phyloP scores from a whole-genome alignment of 2,888 invertebrate genomes.

The Congeria kusceri region DNA sequence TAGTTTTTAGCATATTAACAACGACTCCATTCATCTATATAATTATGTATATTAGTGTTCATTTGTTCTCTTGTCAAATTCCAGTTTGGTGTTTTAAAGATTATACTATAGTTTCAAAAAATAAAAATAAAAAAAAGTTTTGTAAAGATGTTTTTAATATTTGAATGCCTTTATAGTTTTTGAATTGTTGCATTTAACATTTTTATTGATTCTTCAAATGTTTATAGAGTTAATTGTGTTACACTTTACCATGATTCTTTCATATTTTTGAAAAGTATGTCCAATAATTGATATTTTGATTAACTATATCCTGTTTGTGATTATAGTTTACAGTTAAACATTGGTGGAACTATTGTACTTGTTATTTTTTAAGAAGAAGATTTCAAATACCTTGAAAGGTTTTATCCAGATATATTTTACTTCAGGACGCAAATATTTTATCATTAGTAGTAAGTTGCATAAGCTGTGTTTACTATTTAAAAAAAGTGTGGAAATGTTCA shows the following conservation, averaged over 20 bases:
- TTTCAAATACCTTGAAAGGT: constrained; percentile 9
- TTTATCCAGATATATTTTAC: too few relatives aligned
- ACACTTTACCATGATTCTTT: constrained; percentile 73
- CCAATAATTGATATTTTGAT: constrained; percentile 61
- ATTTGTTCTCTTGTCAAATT: constrained; percentile 73
- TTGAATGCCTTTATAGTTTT: constrained; percentile 76
- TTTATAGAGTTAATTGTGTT: constrained; percentile 58
- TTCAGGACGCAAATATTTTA: too few relatives aligned
- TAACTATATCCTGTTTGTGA: constrained; percentile 43
- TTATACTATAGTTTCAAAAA: constrained; percentile 59
- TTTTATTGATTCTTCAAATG: constrained; percentile 73
- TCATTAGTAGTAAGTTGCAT: too few relatives aligned
- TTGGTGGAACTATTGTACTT: constrained; percentile 35
- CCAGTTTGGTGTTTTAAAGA: constrained; percentile 72
- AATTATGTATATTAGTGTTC: constrained; percentile 74
- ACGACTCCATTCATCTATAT: constrained; percentile 73
- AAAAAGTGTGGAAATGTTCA: too few relatives aligned
- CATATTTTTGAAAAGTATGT: constrained; percentile 61
- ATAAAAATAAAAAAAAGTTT: constrained; percentile 60
- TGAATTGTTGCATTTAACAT: constrained; percentile 77
- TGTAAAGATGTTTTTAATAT: constrained; percentile 73
- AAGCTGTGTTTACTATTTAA: too few relatives aligned
- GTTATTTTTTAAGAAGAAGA: not conserved
- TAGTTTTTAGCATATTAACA: constrained; percentile 77
- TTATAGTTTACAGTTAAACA: constrained; percentile 20